Base-by-base conservation (phyloP, 1,140 invertebrate species). In the Cyclina sinensis region DNA sequence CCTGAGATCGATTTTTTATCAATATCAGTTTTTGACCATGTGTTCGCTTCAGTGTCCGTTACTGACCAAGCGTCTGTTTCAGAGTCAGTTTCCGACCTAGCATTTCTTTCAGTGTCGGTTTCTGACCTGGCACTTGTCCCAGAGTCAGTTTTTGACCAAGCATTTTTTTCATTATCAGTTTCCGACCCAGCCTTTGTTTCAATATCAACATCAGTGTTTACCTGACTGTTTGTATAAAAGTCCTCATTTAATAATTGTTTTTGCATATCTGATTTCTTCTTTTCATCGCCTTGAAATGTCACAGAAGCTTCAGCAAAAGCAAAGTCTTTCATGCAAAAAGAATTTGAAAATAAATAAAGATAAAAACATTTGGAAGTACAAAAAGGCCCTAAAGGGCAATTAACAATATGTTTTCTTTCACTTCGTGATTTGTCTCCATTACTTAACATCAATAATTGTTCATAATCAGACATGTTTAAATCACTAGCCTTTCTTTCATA, bases 281-380 rank as follows among this genome's bases (percentile, higher is more conserved):
- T 14, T 43, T 43, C 43, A 14, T 43, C 43, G 14, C 4, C 43
- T 43, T 43, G 43, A 43, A 43, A 43, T 14, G 43, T 7, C 4
- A 43, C 43, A 43, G 4, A 65, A 5, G 3, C 24, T 14, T 4
- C 4, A 43, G 14, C 43, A 43, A 7, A 65, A 5, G 3, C 24
- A 37, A 12, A 70, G 37, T 37, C 32, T 70, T 37, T 39, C 65
- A 65, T 65, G 62, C 81, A 83, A 83, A 65, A 83, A 7, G 24
- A 30, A 12, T 39, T 46, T 46, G 81, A 70, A 21, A 70, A 37
- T 32, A 70, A 48, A 32, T 70, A 70, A 21, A 65, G 30, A 70
- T 83, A 83, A 51, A 39, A 83, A 83, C 81, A 83, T n/a, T 83
- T 43, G 5, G 14, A 18, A 16, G 51, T 68, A 70, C 62, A 83